Evolutionary conservation across 2,797 vertebrate species (phyloP), one percentile per base, ranked within the genome.

Genomic region (Cetoscarus ocellatus): DNA sequence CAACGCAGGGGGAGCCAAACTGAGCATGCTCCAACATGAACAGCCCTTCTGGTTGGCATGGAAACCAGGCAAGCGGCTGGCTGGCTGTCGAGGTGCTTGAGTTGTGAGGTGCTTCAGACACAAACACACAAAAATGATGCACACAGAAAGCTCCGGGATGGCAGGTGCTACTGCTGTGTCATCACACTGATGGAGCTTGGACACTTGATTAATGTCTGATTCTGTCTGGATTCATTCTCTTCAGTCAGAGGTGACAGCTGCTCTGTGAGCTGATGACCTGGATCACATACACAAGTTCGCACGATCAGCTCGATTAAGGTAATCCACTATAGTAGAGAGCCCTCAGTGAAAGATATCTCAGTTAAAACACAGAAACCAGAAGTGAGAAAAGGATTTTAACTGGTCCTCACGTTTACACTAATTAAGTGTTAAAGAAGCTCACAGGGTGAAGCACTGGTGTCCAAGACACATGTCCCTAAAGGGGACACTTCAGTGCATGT

Each of bases 11-110:
- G 61, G 75, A 80, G 91, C 73, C 86, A 72, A 60, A 94, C 92
- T 92, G 94, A 94, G 94, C 94, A 94, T 94, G 94, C 94, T 94
- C 94, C 83, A 51, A 73, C 73, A 27, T 84, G 84, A 84, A 89
- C 88, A 86, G 89, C 84, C 86, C 89, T 92, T 68, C 47, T 14
- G 66, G 92, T 94, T 87, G 92, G 86, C 89, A 93, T 93, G 88
- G 94, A 79, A 91, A 95, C 93, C 77, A 39, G 38, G 73, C 84
- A 92, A 94, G 93, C 91, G 82, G 88, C 83, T 76, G 78, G 77
- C 56, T 54, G 52, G n/a, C 35, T 27, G 27, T 27, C 27, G 27
- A 27, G 15, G 66, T 61, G 67, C 76, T 82, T 48, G 67, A 86
- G 78, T 86, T 83, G 78, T 43, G 75, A 74, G 81, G 44, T 71